Evolutionary conservation across 2,888 invertebrate genomes (phyloP).

Genomic region (Conops quadrifasciatus): DNA sequence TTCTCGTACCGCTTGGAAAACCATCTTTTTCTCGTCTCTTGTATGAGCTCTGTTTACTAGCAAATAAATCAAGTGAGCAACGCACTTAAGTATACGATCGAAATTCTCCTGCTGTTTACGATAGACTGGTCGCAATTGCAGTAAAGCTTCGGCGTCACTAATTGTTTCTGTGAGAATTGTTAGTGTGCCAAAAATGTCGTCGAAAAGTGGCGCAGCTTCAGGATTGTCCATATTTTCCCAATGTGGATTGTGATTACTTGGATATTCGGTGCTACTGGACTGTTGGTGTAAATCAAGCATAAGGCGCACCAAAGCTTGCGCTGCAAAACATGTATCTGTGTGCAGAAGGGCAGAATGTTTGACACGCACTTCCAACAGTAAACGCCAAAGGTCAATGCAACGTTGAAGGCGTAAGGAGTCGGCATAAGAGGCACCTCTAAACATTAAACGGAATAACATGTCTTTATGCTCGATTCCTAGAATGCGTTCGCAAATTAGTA

Average conservation of each 20-base stretch:
- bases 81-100: constrained; percentile 81
- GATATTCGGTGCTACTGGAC: constrained; percentile 57
- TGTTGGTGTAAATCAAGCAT: constrained; percentile 78
- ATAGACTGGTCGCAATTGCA: constrained; percentile 74
- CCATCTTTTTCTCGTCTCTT: constrained; percentile 66
- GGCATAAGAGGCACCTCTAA: constrained; percentile 77
- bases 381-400: constrained; percentile 87
- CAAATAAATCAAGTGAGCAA: constrained; percentile 79
- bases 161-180: constrained; percentile 73
- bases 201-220: constrained; percentile 69
- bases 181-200: constrained; percentile 77
- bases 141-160: constrained; percentile 67
- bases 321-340: constrained; percentile 84
- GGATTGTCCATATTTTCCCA: constrained; percentile 37
- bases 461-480: constrained; percentile 88
- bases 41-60: constrained; percentile 70
- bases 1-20: constrained; percentile 66
- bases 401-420: constrained; percentile 79
- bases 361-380: constrained; percentile 82
- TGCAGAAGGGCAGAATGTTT: constrained; percentile 79
- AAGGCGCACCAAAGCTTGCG: constrained; percentile 84
- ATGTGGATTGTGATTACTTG: constrained; percentile 50
- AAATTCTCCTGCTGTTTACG: constrained; percentile 83
- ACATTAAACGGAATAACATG: constrained; percentile 81
- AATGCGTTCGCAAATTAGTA: constrained; percentile 87